Base-by-base conservation (phyloP, 2,113 vertebrate species). In the Centropus bengalensis region DNA sequence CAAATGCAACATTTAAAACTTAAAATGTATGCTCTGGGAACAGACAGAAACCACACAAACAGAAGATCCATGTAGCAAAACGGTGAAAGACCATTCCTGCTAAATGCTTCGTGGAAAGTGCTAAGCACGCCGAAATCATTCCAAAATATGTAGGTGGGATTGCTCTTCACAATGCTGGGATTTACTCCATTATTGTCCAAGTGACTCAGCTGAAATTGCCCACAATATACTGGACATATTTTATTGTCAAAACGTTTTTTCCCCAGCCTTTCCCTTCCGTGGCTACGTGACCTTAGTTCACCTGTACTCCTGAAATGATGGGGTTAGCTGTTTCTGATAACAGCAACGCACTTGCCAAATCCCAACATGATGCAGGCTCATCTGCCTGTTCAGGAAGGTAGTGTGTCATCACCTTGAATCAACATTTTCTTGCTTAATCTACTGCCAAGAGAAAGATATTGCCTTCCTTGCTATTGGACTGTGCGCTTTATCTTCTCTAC, bases 91-190 rank as follows among this genome's bases (percentile, higher is more conserved):
- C 68, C 71, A 78, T 75, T 51, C 40, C 64, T 85, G 58, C 36
- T 90, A 74, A 94, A 83, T 52, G 75, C 71, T 45, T 78, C 2
- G 0, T 82, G 66, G 76, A 93, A 93, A 90, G 73, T 71, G 82
- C 76, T 91, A 86, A 91, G 69, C 86, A 90, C 85, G 78, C 82
- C 91, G 95, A 66, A 93, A 78, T 56, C 17, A 9, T 75, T 95
- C 90, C 92, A 91, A 94, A 91, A 88, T 90, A 85, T 38, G 91
- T 91, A 94, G 82, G 69, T 95, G 80, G 88, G 76, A 88, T 94
- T 96, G 82, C 44, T 88, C 74, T 94, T 88, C 82, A 90, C 94
- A 94, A 62, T 90, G 40, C 80, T 80, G 88, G 88, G 85, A 90
- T 95, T 97, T 91, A 81, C 91, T 90, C 83, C 93, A 54, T 93